Evolutionary conservation across 53 echinoderm and acorn worm species (phyloP).

Genomic region (Mesocentrotus franciscanus): DNA sequence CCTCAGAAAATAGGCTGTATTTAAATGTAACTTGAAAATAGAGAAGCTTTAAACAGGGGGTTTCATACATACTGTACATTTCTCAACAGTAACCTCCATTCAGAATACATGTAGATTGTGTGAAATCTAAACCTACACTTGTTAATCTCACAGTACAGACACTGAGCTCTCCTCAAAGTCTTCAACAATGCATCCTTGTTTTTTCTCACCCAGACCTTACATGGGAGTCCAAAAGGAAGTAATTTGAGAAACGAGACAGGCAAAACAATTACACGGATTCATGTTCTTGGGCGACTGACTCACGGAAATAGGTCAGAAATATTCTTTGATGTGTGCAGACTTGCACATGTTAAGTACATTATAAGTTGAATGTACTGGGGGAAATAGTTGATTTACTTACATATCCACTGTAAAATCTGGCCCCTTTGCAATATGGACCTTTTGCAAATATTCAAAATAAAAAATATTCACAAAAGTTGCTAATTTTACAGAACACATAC

Average conservation of each 20-base stretch:
- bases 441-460: too few relatives aligned
- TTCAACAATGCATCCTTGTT: neutral
- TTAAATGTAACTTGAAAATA: too few relatives aligned
- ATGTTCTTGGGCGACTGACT: neutral
- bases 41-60: too few relatives aligned
- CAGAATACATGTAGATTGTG: neutral
- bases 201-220: neutral
- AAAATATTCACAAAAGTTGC: too few relatives aligned
- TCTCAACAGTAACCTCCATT: neutral
- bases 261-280: neutral
- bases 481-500: too few relatives aligned
- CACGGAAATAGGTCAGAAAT: neutral
- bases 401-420: too few relatives aligned
- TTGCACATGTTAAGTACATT: too few relatives aligned
- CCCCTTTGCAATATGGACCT: too few relatives aligned
- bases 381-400: too few relatives aligned
- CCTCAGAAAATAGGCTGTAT: too few relatives aligned
- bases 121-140: neutral
- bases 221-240: neutral
- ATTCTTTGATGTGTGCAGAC: neutral
- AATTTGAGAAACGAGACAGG: neutral
- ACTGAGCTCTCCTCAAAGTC: neutral
- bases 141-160: neutral
- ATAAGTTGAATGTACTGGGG: too few relatives aligned
- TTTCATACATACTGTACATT: too few relatives aligned